phyloP scores from a whole-genome alignment of 1,140 invertebrate species.

The Philopotamus ludificatus region DNA sequence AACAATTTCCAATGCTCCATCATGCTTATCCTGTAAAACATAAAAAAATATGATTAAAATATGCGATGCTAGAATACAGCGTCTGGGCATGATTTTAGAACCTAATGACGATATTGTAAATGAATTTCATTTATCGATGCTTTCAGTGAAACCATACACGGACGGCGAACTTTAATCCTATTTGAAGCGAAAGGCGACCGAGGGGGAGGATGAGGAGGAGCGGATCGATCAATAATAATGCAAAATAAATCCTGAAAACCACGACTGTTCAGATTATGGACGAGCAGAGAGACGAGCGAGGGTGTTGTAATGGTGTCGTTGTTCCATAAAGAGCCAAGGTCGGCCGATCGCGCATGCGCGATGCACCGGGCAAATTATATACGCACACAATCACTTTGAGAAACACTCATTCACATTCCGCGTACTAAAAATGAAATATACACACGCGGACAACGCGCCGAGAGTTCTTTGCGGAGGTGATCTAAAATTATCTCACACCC shows the following conservation, averaged over 20 bases:
- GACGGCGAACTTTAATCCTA: not conserved
- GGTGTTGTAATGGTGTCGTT: not conserved
- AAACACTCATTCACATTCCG: no score
- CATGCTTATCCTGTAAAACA: conserved; percentile 80
- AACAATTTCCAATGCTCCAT: conserved; percentile 85
- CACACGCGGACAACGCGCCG: no score
- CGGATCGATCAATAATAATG: no score
- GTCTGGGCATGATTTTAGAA: conserved; percentile 5
- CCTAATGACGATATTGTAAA: no score
- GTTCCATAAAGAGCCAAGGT: not conserved
- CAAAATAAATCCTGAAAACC: no score
- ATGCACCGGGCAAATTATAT: no score
- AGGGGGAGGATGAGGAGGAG: not conserved
- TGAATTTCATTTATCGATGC: no score
- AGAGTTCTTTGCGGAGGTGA: no score
- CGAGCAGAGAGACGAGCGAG: not conserved
- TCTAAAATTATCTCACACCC: no score
- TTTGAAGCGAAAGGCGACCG: not conserved
- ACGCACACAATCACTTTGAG: no score
- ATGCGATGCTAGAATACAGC: conserved; percentile 1
- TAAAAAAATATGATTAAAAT: conserved; percentile 18
- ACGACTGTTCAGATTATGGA: not conserved
- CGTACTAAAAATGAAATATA: no score
- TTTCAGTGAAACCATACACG: not conserved
- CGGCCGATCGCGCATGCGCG: not conserved